These are phyloP conservation scores for Struthio camelus DNA, from an alignment of 2,113 vertebrate genomes.

Conservation along the genomic window DNA sequence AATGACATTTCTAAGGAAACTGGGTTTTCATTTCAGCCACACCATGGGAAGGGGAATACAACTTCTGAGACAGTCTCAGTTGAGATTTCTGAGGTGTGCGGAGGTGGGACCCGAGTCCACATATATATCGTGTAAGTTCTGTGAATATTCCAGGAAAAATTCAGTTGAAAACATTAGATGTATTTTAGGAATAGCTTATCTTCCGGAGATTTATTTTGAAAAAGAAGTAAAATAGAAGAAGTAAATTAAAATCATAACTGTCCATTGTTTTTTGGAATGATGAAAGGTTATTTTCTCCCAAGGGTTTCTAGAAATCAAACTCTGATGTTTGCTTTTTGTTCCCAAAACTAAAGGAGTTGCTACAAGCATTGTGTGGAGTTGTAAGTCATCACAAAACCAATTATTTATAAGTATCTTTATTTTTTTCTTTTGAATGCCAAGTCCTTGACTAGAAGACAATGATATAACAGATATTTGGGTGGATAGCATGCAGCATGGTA, in stretches of 20 bases:
- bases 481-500: background rate
- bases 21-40: background rate
- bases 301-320: conserved; percentile 14
- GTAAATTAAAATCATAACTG: conserved; percentile 31
- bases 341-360: conserved; percentile 1
- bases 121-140: background rate
- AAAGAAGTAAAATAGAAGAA: background rate
- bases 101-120: background rate
- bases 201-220: conserved; percentile 1
- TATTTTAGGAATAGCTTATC: background rate
- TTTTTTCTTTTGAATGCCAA: conserved; percentile 1
- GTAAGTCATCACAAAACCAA: background rate
- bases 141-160: background rate
- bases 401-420: conserved; percentile 46
- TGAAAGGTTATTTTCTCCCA: conserved; percentile 19
- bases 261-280: conserved; percentile 6
- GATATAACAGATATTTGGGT: conserved; percentile 27
- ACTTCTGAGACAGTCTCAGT: background rate
- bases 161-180: background rate
- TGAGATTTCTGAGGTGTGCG: background rate
- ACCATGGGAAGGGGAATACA: background rate
- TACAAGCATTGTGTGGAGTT: background rate
- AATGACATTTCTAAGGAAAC: background rate
- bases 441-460: conserved; percentile 45
- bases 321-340: background rate